Conservation (phyloP, 64 coral and sea anemone genomes). For the Exaiptasia diaphana region DNA sequence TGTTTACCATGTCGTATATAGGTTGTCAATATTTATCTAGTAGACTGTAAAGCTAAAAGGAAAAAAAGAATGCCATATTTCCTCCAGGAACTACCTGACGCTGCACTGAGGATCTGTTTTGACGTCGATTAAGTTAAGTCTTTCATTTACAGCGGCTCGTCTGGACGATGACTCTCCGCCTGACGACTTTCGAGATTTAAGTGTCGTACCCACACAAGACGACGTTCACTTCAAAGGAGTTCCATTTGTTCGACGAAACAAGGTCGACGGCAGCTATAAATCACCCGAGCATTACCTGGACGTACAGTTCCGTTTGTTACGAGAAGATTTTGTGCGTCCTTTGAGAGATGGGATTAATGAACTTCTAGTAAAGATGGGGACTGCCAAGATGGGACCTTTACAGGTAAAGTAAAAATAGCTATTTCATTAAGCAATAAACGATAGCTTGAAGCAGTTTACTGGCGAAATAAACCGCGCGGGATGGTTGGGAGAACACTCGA, state of each 20-base stretch:
- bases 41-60: too few relatives aligned
- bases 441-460: too few relatives aligned
- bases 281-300: slow-evolving; percentile 72
- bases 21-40: too few relatives aligned
- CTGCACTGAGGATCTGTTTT: too few relatives aligned
- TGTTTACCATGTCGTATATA: too few relatives aligned
- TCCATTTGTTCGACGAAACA: slow-evolving; percentile 64
- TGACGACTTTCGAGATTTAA: slow-evolving; percentile 54
- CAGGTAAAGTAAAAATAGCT: too few relatives aligned
- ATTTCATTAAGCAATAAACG: too few relatives aligned
- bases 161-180: slow-evolving; percentile 37
- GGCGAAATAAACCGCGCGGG: too few relatives aligned
- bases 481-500: too few relatives aligned
- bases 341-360: slow-evolving; percentile 61
- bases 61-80: too few relatives aligned
- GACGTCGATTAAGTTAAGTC: too few relatives aligned
- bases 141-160: not conserved
- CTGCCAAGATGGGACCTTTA: not conserved
- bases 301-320: slow-evolving; percentile 73
- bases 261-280: slow-evolving; percentile 47
- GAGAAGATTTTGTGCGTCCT: slow-evolving; percentile 67
- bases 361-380: not conserved
- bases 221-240: slow-evolving; percentile 34
- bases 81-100: not conserved
- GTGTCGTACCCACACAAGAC: slow-evolving; percentile 46